These are phyloP conservation scores for Antitype chi DNA, from an alignment of 2,888 invertebrate species.

Conservation along the genomic window DNA sequence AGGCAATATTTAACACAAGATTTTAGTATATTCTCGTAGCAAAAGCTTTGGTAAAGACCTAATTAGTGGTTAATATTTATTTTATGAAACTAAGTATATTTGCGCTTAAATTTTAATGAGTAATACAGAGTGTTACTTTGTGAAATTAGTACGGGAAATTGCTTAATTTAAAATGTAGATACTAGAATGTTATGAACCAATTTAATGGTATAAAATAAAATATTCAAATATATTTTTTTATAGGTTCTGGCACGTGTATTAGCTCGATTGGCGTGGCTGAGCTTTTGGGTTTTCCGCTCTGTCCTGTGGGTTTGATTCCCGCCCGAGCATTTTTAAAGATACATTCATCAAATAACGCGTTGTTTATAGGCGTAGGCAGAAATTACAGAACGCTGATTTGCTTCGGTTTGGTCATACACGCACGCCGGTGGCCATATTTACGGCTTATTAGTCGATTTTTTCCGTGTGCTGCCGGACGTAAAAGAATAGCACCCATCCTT, in stretches of 20 bases:
- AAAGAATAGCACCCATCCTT: no score
- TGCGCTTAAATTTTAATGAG: neutral
- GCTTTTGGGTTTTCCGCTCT: neutral
- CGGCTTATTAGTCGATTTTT: no score
- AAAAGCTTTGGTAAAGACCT: slow-evolving; percentile 4
- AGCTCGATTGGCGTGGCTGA: neutral
- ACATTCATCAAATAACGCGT: no score
- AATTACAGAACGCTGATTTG: no score
- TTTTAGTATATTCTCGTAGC: slow-evolving; percentile 4
- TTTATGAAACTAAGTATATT: neutral
- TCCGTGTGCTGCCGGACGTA: no score
- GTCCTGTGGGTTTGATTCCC: neutral
- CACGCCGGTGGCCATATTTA: no score
- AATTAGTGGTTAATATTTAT: slow-evolving; percentile 30
- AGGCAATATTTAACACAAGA: slow-evolving; percentile 8
- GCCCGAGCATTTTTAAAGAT: neutral
- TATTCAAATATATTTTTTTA: no score
- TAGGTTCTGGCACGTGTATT: no score
- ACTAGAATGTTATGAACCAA: neutral
- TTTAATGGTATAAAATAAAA: neutral
- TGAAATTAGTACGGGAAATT: neutral
- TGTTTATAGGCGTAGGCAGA: neutral
- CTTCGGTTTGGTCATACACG: no score
- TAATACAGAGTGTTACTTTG: slow-evolving; percentile 5
- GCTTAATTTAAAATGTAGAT: neutral